Evolutionary conservation across 2,113 vertebrate species (phyloP).

Genomic region (Tragelaphus imberbis): DNA sequence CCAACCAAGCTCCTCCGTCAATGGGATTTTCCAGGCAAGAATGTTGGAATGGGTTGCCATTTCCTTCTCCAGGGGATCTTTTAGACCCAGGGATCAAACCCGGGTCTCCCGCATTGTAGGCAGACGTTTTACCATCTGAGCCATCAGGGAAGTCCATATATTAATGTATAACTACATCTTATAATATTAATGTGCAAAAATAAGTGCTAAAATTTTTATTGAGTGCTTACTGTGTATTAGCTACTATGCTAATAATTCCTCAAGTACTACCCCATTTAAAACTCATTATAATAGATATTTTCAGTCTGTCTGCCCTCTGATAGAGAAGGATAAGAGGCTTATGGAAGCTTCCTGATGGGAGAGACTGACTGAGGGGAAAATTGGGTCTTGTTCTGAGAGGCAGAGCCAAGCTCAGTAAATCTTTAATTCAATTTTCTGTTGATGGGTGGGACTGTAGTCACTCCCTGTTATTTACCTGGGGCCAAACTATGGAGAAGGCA

Average conservation of each 20-base stretch:
- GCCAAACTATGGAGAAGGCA: not conserved
- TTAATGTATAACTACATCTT: not conserved
- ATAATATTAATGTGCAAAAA: not conserved
- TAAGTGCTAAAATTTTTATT: not conserved
- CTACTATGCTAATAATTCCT: not conserved
- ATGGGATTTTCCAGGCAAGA: too few relatives aligned
- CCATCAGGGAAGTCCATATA: not conserved
- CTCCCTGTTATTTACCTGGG: not conserved
- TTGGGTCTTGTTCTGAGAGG: not conserved
- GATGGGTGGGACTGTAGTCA: not conserved
- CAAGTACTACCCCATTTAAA: not conserved
- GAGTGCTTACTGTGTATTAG: not conserved
- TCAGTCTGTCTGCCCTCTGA: not conserved
- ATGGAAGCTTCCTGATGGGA: not conserved
- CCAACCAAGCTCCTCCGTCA: too few relatives aligned
- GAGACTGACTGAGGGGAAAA: not conserved
- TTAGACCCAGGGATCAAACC: too few relatives aligned
- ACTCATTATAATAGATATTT: not conserved
- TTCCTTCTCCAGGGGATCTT: too few relatives aligned
- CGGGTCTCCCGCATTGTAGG: too few relatives aligned
- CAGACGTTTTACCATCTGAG: too few relatives aligned
- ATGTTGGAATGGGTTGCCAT: too few relatives aligned
- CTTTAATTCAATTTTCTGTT: not conserved
- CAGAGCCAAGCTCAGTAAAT: not conserved
- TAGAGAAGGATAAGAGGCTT: not conserved